Conservation (phyloP, 2,113 vertebrate species). For the Actenoides hombroni region DNA sequence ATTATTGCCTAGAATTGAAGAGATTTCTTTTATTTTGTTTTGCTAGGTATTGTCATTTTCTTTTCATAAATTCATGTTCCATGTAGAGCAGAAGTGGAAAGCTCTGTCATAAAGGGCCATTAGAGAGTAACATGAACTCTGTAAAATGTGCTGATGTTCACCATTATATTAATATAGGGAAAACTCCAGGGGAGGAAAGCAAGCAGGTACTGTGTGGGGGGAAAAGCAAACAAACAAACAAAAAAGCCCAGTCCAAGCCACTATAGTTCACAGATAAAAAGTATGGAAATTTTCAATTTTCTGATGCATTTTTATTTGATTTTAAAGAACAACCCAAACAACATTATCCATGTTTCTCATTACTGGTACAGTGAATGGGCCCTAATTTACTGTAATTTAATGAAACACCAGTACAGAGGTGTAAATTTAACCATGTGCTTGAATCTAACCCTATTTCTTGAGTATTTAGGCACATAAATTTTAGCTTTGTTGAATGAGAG, state of each 20-base stretch:
- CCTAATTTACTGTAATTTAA: not conserved
- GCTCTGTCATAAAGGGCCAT: not conserved
- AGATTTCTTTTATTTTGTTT: not conserved
- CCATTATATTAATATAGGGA: not conserved
- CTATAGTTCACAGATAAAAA: not conserved
- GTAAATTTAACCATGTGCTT: not conserved
- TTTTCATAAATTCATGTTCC: not conserved
- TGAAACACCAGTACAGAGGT: not conserved
- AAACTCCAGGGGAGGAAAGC: not conserved
- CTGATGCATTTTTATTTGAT: not conserved
- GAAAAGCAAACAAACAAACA: not conserved
- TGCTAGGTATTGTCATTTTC: not conserved
- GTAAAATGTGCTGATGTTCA: not conserved
- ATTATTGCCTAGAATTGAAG: not conserved
- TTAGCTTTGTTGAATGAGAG: not conserved
- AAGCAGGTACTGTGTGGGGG: not conserved
- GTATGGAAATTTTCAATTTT: not conserved
- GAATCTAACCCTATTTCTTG: not conserved
- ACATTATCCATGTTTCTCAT: not conserved
- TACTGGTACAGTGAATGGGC: not conserved
- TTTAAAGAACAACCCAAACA: not conserved
- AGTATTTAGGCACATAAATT: not conserved
- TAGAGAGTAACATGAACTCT: not conserved
- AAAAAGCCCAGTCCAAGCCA: rapidly evolving
- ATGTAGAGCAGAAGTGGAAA: not conserved